A percentile compares a stretch with the other conserved stretches of the same genome.
Evolutionary conservation across 1,140 invertebrate species (phyloP).

Genomic region (Cataglyphis hispanica): DNA sequence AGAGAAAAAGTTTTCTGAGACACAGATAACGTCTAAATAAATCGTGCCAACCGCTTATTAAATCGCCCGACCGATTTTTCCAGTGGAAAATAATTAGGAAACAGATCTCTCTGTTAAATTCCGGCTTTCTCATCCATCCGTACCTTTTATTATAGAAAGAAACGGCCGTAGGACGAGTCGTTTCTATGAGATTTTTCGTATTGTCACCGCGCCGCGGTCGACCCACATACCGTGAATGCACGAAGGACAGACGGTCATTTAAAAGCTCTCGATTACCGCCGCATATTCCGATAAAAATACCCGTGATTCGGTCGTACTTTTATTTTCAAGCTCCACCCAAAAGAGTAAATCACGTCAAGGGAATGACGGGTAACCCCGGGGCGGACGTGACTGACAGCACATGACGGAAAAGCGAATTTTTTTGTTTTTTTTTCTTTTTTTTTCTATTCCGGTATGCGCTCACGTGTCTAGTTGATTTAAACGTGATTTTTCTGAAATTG

Average conservation of each 20-base stretch:
- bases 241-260: slow-evolving; percentile 45
- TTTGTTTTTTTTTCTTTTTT: slow-evolving; percentile 24
- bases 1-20: slow-evolving; percentile 6
- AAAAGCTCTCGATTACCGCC: slow-evolving; percentile 54
- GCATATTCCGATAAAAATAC: slow-evolving; percentile 56
- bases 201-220: not conserved
- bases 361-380: slow-evolving; percentile 27
- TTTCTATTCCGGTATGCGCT: slow-evolving; percentile 5
- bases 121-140: not conserved
- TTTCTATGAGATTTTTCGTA: slow-evolving; percentile 61
- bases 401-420: slow-evolving; percentile 53
- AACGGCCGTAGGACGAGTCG: not conserved
- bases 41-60: slow-evolving; percentile 23
- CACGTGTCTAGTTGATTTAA: slow-evolving; percentile 51
- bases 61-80: slow-evolving; percentile 17
- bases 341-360: slow-evolving; percentile 56
- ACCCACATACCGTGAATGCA: slow-evolving; percentile 51
- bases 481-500: slow-evolving; percentile 54
- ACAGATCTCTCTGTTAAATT: slow-evolving; percentile 40
- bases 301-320: slow-evolving; percentile 30
- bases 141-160: not conserved
- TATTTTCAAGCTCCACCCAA: slow-evolving; percentile 38
- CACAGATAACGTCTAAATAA: slow-evolving; percentile 4
- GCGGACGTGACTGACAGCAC: slow-evolving; percentile 57
- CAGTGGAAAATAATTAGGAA: slow-evolving; percentile 47